phyloP scores from a whole-genome alignment of 2,888 invertebrate genomes.

The Dorcus hopei region DNA sequence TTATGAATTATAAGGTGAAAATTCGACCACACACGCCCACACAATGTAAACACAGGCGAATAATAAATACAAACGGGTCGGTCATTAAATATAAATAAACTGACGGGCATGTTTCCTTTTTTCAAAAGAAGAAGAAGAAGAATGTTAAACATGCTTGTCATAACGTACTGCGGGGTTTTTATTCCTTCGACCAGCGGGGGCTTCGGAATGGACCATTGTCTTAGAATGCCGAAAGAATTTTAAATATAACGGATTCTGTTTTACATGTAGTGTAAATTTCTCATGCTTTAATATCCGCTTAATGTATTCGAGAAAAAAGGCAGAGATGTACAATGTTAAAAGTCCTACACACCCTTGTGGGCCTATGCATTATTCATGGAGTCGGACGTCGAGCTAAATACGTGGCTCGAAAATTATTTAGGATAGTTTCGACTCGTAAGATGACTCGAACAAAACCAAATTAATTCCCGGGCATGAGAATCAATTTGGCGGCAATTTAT shows the following conservation, averaged over 20 bases:
- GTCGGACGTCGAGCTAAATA: background rate
- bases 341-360: conserved; percentile 6
- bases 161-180: conserved; percentile 27
- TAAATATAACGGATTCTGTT: conserved; percentile 22
- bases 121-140: conserved; percentile 18
- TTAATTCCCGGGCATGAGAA: conserved; percentile 36
- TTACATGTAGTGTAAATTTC: conserved; percentile 26
- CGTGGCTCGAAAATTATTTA: conserved; percentile 10
- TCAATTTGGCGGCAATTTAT: conserved; percentile 37
- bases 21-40: conserved; percentile 31
- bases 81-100: conserved; percentile 32
- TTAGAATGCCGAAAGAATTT: conserved; percentile 31
- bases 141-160: conserved; percentile 35
- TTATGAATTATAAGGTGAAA: conserved; percentile 11
- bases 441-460: conserved; percentile 34
- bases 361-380: conserved; percentile 1
- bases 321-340: conserved; percentile 3
- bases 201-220: conserved; percentile 31
- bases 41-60: conserved; percentile 27
- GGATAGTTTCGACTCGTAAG: conserved; percentile 16
- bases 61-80: conserved; percentile 30
- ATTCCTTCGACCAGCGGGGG: conserved; percentile 27
- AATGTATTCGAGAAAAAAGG: conserved; percentile 9
- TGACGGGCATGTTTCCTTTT: conserved; percentile 29
- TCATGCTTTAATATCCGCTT: conserved; percentile 15